phyloP scores from a whole-genome alignment of 92 coral and sea anemone species.

The Heteractis magnifica region DNA sequence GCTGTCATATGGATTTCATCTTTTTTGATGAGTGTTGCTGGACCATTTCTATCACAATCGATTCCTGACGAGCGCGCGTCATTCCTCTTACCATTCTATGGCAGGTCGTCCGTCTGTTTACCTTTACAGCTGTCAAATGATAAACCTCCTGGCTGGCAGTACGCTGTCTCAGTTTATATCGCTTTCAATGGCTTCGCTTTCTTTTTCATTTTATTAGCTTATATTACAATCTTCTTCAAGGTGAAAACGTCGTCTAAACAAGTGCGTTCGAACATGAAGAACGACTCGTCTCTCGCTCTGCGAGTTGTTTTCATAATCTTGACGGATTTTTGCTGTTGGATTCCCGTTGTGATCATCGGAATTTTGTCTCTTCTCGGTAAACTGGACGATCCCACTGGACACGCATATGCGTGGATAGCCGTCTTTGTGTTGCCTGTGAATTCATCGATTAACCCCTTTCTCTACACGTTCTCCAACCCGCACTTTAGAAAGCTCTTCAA shows the following conservation, averaged over 20 bases:
- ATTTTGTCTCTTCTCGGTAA: slow-evolving; percentile 3
- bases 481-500: slow-evolving; percentile 20
- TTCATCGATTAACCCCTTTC: slow-evolving; percentile 22
- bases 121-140: slow-evolving; percentile 64
- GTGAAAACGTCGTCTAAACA: slow-evolving; percentile 39
- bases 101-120: slow-evolving; percentile 70
- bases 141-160: slow-evolving; percentile 70
- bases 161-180: slow-evolving; percentile 55
- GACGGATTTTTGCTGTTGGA: slow-evolving; percentile 79
- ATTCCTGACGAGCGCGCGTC: not conserved
- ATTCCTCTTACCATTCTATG: slow-evolving; percentile 32
- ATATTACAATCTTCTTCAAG: slow-evolving; percentile 46
- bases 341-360: slow-evolving; percentile 69
- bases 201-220: slow-evolving; percentile 53
- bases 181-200: slow-evolving; percentile 53
- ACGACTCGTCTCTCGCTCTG: slow-evolving; percentile 64
- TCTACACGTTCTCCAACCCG: slow-evolving; percentile 27
- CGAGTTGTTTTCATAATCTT: slow-evolving; percentile 64
- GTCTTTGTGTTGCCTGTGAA: slow-evolving; percentile 27
- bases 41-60: not conserved
- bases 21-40: slow-evolving; percentile 13
- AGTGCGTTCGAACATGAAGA: slow-evolving; percentile 60
- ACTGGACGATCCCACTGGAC: slow-evolving; percentile 17
- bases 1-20: slow-evolving; percentile 41
- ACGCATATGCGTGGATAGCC: slow-evolving; percentile 38